phyloP scores from a whole-genome alignment of 2,888 invertebrate genomes.

The Rhingia rostrata region DNA sequence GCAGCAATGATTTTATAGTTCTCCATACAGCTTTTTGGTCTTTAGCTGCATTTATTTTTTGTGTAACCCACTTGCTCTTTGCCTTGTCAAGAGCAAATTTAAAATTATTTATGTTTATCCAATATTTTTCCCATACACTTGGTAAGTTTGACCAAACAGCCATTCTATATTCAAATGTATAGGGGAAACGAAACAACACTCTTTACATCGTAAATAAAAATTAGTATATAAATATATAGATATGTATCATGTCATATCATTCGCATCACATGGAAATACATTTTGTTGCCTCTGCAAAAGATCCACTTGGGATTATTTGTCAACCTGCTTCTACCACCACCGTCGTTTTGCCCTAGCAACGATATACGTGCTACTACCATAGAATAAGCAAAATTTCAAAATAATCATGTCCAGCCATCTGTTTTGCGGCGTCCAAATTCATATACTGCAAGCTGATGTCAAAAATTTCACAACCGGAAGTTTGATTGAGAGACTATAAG shows the following conservation, averaged over 20 bases:
- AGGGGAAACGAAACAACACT: too few species aligned
- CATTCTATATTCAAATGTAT: too few species aligned
- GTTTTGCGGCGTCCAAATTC: conserved; percentile 38
- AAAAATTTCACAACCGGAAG: conserved; percentile 55
- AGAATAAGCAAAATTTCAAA: conserved; percentile 57
- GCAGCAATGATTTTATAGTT: too few species aligned
- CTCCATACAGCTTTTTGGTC: too few species aligned
- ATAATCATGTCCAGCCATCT: conserved; percentile 68
- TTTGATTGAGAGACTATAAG: conserved; percentile 64
- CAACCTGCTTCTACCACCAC: neutral
- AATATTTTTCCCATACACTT: too few species aligned
- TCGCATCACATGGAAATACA: neutral
- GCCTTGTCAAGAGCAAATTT: too few species aligned
- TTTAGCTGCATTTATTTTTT: too few species aligned
- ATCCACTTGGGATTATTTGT: conserved; percentile 15
- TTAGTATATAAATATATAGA: neutral
- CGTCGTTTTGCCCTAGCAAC: neutral
- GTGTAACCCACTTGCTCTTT: too few species aligned
- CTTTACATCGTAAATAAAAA: too few species aligned
- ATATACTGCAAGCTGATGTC: conserved; percentile 33
- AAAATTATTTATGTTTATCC: too few species aligned
- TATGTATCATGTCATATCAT: conserved; percentile 7
- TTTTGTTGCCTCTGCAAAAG: conserved; percentile 31
- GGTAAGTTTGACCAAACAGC: too few species aligned
- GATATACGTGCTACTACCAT: neutral